These are phyloP conservation scores for Aeoliscus strigatus DNA, from an alignment of 2,797 vertebrate species.

Conservation along the genomic window DNA sequence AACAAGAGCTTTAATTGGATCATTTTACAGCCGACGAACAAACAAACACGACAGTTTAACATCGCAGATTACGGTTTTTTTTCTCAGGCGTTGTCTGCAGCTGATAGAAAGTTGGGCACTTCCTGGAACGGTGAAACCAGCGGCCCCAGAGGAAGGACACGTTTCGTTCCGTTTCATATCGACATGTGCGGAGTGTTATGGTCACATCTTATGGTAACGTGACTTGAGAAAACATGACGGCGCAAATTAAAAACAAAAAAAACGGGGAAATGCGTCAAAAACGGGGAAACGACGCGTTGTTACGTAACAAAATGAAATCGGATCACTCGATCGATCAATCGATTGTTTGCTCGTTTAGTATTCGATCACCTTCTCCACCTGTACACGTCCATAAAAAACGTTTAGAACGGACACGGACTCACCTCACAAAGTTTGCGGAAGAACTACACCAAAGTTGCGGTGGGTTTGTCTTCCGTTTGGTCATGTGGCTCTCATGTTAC, in stretches of 20 bases:
- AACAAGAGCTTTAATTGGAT: constrained; percentile 41
- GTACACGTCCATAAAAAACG: background rate
- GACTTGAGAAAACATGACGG: too few species aligned
- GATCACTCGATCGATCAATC: too few species aligned
- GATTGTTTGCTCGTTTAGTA: constrained; percentile 5
- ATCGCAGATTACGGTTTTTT: constrained; percentile 3
- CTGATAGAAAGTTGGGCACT: constrained; percentile 25
- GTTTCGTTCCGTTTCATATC: background rate
- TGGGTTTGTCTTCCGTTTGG: constrained; percentile 42
- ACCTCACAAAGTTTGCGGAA: constrained; percentile 59
- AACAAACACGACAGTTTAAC: constrained; percentile 47
- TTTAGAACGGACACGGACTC: constrained; percentile 46
- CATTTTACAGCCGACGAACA: constrained; percentile 35
- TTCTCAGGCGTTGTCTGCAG: constrained; percentile 1
- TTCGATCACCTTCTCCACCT: background rate
- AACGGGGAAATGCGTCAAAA: background rate
- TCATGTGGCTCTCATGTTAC: constrained; percentile 49
- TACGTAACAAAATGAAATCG: constrained; percentile 25
- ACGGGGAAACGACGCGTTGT: background rate
- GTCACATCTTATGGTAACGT: background rate
- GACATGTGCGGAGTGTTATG: constrained; percentile 1
- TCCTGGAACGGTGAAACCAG: constrained; percentile 55
- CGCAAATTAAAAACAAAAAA: background rate
- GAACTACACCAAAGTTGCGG: constrained; percentile 18
- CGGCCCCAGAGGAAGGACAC: constrained; percentile 38